phyloP scores from a whole-genome alignment of 2,888 invertebrate species.

The Galerucella pusilla region DNA sequence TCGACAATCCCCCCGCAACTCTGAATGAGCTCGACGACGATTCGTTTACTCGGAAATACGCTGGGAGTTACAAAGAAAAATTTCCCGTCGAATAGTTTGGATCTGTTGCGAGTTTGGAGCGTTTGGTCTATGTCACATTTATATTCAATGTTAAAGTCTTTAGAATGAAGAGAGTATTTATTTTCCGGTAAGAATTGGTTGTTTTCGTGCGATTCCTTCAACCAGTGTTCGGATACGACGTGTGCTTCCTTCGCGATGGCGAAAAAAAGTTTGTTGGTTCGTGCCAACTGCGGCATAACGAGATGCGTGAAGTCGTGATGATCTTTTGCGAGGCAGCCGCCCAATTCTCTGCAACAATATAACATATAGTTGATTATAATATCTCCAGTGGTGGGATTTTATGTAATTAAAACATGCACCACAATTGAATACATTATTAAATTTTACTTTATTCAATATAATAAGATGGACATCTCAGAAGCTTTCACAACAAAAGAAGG shows the following conservation, averaged over 20 bases:
- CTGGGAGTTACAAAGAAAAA: slow-evolving; percentile 93
- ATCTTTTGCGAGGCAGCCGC: slow-evolving; percentile 82
- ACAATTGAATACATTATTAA: too few relatives aligned
- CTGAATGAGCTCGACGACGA: slow-evolving; percentile 85
- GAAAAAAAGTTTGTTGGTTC: slow-evolving; percentile 88
- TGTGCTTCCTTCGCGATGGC: slow-evolving; percentile 85
- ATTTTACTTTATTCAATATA: too few relatives aligned
- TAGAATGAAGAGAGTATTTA: slow-evolving; percentile 78
- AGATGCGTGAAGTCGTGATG: slow-evolving; percentile 89
- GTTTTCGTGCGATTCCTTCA: slow-evolving; percentile 82
- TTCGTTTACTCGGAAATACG: slow-evolving; percentile 80
- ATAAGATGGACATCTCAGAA: too few relatives aligned
- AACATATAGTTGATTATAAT: too few relatives aligned
- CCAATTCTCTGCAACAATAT: slow-evolving; percentile 73
- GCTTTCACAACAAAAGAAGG: too few relatives aligned
- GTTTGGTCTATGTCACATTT: slow-evolving; percentile 79
- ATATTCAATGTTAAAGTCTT: slow-evolving; percentile 82
- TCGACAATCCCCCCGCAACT: slow-evolving; percentile 84
- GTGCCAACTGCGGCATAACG: slow-evolving; percentile 81
- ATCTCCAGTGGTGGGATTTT: too few relatives aligned
- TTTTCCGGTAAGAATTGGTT: slow-evolving; percentile 86
- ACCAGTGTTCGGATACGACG: slow-evolving; percentile 86
- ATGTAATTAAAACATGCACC: too few relatives aligned
- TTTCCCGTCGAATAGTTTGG: slow-evolving; percentile 79
- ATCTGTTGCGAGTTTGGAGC: slow-evolving; percentile 78